A percentile compares a stretch with the other conserved stretches of the same genome.
These are phyloP conservation scores for Neotoma lepida DNA, from an alignment of 2,113 vertebrate species.

Conservation along the genomic window DNA sequence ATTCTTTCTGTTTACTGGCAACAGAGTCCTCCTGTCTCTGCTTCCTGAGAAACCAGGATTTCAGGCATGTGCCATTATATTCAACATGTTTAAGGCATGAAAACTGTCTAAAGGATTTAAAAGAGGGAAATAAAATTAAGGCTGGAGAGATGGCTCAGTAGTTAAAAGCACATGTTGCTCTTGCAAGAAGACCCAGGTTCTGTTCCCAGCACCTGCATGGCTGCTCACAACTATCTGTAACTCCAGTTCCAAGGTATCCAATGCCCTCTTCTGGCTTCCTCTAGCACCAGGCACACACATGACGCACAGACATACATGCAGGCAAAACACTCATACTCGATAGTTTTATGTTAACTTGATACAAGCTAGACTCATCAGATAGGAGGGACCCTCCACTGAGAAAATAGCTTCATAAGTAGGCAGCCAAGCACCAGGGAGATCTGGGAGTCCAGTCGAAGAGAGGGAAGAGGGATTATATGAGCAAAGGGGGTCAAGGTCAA, in stretches of 20 bases:
- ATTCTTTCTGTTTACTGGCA: neutral
- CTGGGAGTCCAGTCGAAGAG: too few species aligned
- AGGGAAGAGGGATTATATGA: too few species aligned
- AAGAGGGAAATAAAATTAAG: neutral
- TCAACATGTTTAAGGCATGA: neutral
- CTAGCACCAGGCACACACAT: neutral
- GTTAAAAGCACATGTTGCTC: neutral
- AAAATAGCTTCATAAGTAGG: neutral
- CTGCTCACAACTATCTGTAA: neutral
- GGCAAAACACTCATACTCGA: neutral
- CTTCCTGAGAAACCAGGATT: neutral
- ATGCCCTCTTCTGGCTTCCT: neutral
- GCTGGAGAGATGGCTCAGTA: neutral
- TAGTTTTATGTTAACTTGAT: neutral
- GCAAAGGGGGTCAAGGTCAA: too few species aligned
- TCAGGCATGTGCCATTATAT: neutral
- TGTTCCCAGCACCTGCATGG: neutral
- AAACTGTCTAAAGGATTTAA: neutral
- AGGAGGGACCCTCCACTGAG: neutral
- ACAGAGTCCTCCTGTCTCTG: neutral
- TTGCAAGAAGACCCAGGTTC: neutral
- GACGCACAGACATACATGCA: neutral
- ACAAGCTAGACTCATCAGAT: neutral
- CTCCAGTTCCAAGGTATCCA: neutral
- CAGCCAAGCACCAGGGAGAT: too few species aligned